Evolutionary conservation across 92 coral and sea anemone species (phyloP).

Genomic region (Porites cylindrica): DNA sequence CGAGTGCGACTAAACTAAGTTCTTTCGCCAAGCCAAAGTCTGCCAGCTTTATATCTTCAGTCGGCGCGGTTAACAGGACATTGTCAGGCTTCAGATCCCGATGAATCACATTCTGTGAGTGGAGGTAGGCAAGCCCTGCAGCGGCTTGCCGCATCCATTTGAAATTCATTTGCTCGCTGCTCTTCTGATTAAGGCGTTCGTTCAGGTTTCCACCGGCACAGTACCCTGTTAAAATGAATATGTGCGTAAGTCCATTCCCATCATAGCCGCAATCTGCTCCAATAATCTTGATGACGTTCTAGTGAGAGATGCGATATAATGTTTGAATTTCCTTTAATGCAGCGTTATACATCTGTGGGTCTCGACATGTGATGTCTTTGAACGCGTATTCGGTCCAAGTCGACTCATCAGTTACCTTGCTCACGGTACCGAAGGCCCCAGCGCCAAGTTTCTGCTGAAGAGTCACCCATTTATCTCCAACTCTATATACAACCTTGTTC

Average conservation of each 20-base stretch:
- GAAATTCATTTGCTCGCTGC: conserved; percentile 38
- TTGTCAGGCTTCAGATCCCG: conserved; percentile 80
- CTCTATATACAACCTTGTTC: background rate
- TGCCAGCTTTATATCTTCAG: conserved; percentile 70
- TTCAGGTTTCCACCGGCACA: conserved; percentile 78
- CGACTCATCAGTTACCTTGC: conserved; percentile 41
- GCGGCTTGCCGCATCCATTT: conserved; percentile 80
- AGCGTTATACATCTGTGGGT: conserved; percentile 17
- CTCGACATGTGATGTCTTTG: conserved; percentile 63
- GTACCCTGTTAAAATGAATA: conserved; percentile 74
- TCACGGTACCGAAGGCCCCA: conserved; percentile 85
- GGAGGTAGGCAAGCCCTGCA: conserved; percentile 52
- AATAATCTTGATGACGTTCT: conserved; percentile 37
- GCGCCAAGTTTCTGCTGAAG: conserved; percentile 49
- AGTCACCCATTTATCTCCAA: background rate
- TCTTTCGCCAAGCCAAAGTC: conserved; percentile 83
- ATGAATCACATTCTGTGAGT: conserved; percentile 48
- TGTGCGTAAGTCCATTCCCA: background rate
- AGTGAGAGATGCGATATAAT: conserved; percentile 56
- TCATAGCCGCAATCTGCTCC: background rate
- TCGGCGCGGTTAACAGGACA: conserved; percentile 54
- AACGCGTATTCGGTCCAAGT: conserved; percentile 39
- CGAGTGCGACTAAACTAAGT: conserved; percentile 42
- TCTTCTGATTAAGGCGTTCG: conserved; percentile 63
- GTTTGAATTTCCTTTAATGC: conserved; percentile 54